Percentiles rank a stretch among this genome's conserved stretches.
phyloP scores from a whole-genome alignment of 1,140 invertebrate genomes.

The Procambarus clarkii region DNA sequence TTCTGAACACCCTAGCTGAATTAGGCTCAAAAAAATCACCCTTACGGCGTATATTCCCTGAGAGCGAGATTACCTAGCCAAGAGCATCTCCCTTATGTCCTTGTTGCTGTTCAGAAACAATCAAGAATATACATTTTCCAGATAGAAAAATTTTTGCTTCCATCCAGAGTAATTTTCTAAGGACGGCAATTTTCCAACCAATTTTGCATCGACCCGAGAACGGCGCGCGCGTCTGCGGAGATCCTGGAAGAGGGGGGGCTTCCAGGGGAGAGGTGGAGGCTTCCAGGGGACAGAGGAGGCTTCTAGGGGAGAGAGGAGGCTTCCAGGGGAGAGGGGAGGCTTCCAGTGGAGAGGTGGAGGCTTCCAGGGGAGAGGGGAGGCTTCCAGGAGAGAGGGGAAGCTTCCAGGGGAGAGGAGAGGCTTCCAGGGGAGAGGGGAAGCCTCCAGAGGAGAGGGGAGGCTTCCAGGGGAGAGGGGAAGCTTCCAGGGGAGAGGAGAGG shows the following conservation, averaged over 20 bases:
- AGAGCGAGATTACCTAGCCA: slow-evolving; percentile 1
- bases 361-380: not conserved
- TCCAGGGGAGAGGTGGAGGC: not conserved
- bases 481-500: not conserved
- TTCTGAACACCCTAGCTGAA: slow-evolving; percentile 1
- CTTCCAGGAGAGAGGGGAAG: not conserved
- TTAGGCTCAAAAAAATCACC: not conserved
- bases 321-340: not conserved
- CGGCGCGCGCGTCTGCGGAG: not conserved
- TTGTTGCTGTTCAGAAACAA: slow-evolving; percentile 42
- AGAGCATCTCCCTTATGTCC: not conserved
- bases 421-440: not conserved
- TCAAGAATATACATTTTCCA: slow-evolving; percentile 53
- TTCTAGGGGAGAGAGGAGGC: not conserved
- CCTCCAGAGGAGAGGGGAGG: not conserved
- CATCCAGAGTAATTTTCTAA: slow-evolving; percentile 52
- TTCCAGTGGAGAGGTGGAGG: not conserved
- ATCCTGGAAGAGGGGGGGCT: not conserved
- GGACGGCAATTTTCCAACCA: slow-evolving; percentile 47
- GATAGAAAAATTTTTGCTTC: slow-evolving; percentile 55
- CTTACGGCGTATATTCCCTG: not conserved
- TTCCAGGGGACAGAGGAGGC: not conserved
- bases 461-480: not conserved
- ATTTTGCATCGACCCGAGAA: slow-evolving; percentile 44
- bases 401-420: not conserved